Evolutionary conservation across 2,888 invertebrate species (phyloP).

Genomic region (Aromia moschata): DNA sequence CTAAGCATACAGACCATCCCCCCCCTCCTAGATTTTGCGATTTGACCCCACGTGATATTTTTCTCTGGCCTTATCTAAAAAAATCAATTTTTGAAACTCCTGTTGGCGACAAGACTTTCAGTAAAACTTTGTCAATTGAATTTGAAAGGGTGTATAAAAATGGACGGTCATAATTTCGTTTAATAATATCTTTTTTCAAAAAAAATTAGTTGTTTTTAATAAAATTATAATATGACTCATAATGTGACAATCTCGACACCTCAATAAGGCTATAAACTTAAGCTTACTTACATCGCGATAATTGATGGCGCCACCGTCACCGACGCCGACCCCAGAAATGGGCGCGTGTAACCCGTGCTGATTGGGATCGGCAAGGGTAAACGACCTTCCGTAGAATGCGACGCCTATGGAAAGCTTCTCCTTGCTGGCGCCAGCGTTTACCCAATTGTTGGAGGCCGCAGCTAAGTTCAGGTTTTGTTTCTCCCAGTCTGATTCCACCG

Average conservation of each 20-base stretch:
- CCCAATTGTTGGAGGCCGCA: conserved; percentile 65
- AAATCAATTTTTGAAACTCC: too few species aligned
- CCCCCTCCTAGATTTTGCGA: too few species aligned
- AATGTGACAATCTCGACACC: too few species aligned
- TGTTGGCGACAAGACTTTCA: too few species aligned
- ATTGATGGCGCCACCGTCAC: conserved; percentile 71
- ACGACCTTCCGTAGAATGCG: conserved; percentile 75
- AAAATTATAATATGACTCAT: neutral
- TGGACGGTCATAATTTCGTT: too few species aligned
- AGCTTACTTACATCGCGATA: conserved; percentile 70
- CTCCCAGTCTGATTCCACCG: conserved; percentile 55
- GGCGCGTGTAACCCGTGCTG: conserved; percentile 33
- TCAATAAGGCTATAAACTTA: neutral
- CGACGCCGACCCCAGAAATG: conserved; percentile 67
- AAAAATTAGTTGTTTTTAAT: too few species aligned
- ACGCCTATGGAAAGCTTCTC: conserved; percentile 75
- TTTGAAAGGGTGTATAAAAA: too few species aligned
- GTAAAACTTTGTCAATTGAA: too few species aligned
- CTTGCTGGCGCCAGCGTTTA: conserved; percentile 66
- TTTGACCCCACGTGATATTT: too few species aligned
- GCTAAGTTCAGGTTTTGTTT: conserved; percentile 52
- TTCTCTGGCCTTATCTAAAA: too few species aligned
- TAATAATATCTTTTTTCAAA: too few species aligned
- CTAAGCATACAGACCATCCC: too few species aligned
- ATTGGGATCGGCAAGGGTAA: conserved; percentile 64